Evolutionary conservation across 1,140 invertebrate species (phyloP), one percentile per base, ranked within the genome.

Genomic region (Choristoneura fumiferana): DNA sequence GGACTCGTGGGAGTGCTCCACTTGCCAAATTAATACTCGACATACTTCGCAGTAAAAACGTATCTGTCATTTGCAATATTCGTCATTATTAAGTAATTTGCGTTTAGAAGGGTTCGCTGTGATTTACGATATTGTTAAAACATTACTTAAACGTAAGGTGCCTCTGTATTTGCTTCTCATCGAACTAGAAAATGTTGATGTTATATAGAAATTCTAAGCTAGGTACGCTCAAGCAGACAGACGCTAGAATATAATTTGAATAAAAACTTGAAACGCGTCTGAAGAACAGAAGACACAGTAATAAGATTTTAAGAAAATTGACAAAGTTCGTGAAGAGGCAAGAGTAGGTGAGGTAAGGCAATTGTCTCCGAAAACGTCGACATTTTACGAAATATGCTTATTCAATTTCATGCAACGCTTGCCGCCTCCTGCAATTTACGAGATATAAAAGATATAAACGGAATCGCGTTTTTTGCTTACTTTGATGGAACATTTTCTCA

Each of bases 371-470:
- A 87, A 89, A 89, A 89, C 84, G 84, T 84, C 84, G 83, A 78
- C 84, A 76, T 89, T 89, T 89, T 87, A 84, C 86, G 84, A 87
- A 89, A 89, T 89, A 89, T 87, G 84, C 84, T 89, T 89, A 89
- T 87, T 89, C 86, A 89, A 89, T 89, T 89, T 89, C 86, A 89
- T 89, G 86, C 86, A 89, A 89, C 84, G 86, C 83, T 89, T 89
- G 81, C 81, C 84, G 78, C 84, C 86, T 89, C 84, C 83, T 86
- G 81, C 86, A 89, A 87, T 89, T 89, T 89, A 84, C 84, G 84
- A 87, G 84, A 89, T 89, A 87, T 89, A 89, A 89, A 86, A 89
- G 84, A 84, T 84, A 89, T 89, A 87, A 87, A 87, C 86, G 84
- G 81, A 89, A 89, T 89, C 84, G 73, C 83, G 76, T 87, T 89